phyloP scores from a whole-genome alignment of 2,888 invertebrate genomes.

The Brachycybe producta region DNA sequence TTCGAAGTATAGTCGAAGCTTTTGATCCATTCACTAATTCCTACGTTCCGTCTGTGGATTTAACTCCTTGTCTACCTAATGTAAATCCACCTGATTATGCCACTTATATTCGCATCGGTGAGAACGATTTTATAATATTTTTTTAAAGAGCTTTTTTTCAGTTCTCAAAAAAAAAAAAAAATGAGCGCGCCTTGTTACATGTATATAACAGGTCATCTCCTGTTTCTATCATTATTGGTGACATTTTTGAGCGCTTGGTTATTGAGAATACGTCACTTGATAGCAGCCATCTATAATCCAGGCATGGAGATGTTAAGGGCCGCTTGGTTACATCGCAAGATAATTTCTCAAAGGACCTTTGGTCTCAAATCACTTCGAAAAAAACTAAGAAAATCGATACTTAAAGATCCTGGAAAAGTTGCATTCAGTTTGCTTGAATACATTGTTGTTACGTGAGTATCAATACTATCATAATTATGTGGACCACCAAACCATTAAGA shows the following conservation, averaged over 20 bases:
- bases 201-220: too few species aligned
- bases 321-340: constrained; percentile 11
- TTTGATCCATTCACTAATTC: constrained; percentile 13
- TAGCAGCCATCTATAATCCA: constrained; percentile 4
- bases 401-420: constrained; percentile 1
- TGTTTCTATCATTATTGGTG: too few species aligned
- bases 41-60: constrained; percentile 11
- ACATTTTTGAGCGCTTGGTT: constrained; percentile 6
- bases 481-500: too few species aligned
- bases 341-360: not conserved
- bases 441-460: not conserved
- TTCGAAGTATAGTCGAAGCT: constrained; percentile 5
- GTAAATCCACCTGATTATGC: constrained; percentile 6
- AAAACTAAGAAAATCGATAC: not conserved
- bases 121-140: not conserved
- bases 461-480: not conserved
- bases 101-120: constrained; percentile 6
- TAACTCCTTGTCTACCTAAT: constrained; percentile 6
- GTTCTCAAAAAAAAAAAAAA: too few species aligned
- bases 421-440: not conserved
- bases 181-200: too few species aligned
- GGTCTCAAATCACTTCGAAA: not conserved
- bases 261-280: constrained; percentile 8
- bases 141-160: not conserved
- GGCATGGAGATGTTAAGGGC: constrained; percentile 1